phyloP scores from a whole-genome alignment of 2,797 vertebrate species.

The Sus cebifrons region DNA sequence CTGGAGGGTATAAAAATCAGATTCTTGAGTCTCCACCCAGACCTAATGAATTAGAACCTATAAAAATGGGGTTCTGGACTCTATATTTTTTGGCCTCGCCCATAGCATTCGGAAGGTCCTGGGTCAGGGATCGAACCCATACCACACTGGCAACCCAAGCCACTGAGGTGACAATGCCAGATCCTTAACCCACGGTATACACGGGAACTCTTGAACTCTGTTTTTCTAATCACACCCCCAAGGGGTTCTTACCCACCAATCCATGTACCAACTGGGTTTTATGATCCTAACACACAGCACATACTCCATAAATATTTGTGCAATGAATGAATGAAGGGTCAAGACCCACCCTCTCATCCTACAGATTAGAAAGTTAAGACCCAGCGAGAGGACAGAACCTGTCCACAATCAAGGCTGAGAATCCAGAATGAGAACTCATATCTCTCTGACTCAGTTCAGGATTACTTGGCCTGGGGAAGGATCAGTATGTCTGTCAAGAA shows the following conservation, averaged over 20 bases:
- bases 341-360: slow-evolving; percentile 14
- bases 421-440: background rate
- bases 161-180: no score
- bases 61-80: background rate
- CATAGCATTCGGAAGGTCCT: no score
- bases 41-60: slow-evolving; percentile 22
- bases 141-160: no score
- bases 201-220: background rate
- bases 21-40: slow-evolving; percentile 24
- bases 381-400: background rate
- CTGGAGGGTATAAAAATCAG: background rate
- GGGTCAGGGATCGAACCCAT: no score
- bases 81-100: background rate
- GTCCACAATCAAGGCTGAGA: background rate
- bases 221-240: slow-evolving; percentile 9
- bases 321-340: background rate
- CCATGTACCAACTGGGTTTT: background rate
- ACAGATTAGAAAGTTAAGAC: slow-evolving; percentile 17
- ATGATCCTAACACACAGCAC: background rate
- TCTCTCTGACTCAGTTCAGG: slow-evolving; percentile 7
- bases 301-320: background rate
- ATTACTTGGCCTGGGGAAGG: background rate
- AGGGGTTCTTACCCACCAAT: background rate
- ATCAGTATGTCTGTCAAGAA: background rate
- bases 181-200: no score